A percentile compares a stretch with the other conserved stretches of the same genome.
Evolutionary conservation across 2,797 vertebrate species (phyloP).

Genomic region (Pagetopsis macropterus): DNA sequence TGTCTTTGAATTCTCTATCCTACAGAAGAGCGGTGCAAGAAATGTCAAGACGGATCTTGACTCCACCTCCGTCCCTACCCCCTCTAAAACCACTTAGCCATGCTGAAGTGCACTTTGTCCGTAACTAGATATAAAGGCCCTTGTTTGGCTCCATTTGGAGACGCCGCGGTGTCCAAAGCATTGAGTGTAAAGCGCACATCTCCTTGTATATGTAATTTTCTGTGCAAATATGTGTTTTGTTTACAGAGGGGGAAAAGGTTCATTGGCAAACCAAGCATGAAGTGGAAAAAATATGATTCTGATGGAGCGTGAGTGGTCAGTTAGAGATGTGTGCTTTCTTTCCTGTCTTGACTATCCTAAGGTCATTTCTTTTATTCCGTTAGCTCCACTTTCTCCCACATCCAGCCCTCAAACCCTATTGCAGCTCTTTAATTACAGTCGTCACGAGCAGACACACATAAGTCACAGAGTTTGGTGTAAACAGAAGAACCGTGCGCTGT

Average conservation of each 20-base stretch:
- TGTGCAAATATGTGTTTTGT: conserved; percentile 86
- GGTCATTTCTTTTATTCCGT: conserved; percentile 81
- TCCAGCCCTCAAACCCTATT: conserved; percentile 62
- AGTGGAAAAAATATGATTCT: conserved; percentile 87
- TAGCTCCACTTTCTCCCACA: conserved; percentile 60
- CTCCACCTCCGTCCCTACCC: conserved; percentile 69
- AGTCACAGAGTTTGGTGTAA: conserved; percentile 66
- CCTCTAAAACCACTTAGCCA: conserved; percentile 81
- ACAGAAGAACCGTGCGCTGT: conserved; percentile 57
- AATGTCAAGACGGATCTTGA: conserved; percentile 83
- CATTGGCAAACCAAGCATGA: conserved; percentile 85
- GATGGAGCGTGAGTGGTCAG: conserved; percentile 86
- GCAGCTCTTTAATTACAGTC: conserved; percentile 74
- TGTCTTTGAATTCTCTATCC: conserved; percentile 77
- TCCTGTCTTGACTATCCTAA: conserved; percentile 80
- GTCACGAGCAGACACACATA: conserved; percentile 59
- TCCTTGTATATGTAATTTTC: conserved; percentile 82
- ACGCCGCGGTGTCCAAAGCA: conserved; percentile 76
- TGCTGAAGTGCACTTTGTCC: conserved; percentile 79
- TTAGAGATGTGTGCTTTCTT: conserved; percentile 81
- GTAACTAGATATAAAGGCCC: conserved; percentile 77
- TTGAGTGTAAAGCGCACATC: conserved; percentile 81
- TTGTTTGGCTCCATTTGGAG: conserved; percentile 79
- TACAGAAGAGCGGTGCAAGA: conserved; percentile 69
- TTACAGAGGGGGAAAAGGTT: conserved; percentile 77